Evolutionary conservation across 2,797 vertebrate species (phyloP).

Genomic region (Clarias fuscus): DNA sequence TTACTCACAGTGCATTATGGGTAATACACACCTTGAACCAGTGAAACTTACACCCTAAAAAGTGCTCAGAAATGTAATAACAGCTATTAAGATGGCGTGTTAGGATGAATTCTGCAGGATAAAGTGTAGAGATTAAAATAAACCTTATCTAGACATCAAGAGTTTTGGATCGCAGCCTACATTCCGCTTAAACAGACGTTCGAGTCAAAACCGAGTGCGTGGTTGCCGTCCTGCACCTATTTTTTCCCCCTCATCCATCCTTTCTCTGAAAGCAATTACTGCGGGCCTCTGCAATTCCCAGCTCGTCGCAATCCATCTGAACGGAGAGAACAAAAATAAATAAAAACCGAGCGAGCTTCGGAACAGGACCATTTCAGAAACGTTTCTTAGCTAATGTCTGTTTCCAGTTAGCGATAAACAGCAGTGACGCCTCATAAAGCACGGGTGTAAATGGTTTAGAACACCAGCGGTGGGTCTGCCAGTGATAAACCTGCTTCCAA

Average conservation of each 20-base stretch:
- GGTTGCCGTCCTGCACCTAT: neutral
- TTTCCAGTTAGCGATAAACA: constrained; percentile 71
- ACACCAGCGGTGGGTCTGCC: constrained; percentile 76
- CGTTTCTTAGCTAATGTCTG: constrained; percentile 57
- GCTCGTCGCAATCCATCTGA: constrained; percentile 3
- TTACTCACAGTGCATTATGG: neutral
- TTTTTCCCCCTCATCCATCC: constrained; percentile 1
- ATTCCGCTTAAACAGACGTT: neutral
- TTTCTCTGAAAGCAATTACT: constrained; percentile 31
- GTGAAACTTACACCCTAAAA: neutral
- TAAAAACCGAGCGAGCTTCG: neutral
- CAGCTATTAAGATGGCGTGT: neutral
- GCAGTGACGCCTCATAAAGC: constrained; percentile 70
- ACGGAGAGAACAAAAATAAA: neutral
- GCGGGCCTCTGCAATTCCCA: constrained; percentile 27
- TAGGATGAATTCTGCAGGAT: neutral
- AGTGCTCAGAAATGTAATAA: neutral
- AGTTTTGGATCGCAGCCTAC: neutral
- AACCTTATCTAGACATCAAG: neutral
- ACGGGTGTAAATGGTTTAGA: constrained; percentile 78
- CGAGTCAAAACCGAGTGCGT: neutral
- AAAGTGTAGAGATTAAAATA: neutral
- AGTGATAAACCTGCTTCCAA: constrained; percentile 80
- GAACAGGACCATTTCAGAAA: neutral
- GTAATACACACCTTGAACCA: neutral